Percentiles rank a stretch among this genome's conserved stretches.
These are phyloP conservation scores for Vulpes lagopus DNA, from an alignment of 2,113 vertebrate genomes.

Conservation along the genomic window DNA sequence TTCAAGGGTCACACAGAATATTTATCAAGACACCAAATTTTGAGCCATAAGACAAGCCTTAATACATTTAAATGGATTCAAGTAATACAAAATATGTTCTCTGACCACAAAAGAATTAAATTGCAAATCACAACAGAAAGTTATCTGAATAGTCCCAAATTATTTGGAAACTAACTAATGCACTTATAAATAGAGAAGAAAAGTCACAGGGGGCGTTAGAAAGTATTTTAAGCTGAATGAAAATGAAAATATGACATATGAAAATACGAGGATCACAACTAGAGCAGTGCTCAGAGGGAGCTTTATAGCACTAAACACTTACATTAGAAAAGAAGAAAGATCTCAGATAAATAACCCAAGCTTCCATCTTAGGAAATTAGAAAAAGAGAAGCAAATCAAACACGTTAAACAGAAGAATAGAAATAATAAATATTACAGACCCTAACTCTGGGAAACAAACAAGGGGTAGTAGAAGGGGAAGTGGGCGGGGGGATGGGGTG, in stretches of 20 bases:
- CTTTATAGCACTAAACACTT: background rate
- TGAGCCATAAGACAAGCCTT: background rate
- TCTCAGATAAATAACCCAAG: constrained; percentile 21
- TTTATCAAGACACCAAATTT: background rate
- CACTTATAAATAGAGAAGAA: background rate
- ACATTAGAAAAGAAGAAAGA: background rate
- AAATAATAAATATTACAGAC: constrained; percentile 44
- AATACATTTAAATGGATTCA: background rate
- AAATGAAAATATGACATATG: constrained; percentile 15
- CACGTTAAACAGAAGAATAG: background rate
- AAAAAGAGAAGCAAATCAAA: constrained; percentile 25
- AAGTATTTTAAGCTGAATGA: constrained; percentile 20
- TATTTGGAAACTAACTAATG: background rate
- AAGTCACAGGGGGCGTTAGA: background rate
- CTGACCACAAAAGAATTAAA: background rate
- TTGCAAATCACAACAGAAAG: background rate
- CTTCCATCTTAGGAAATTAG: constrained; percentile 19
- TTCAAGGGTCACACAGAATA: background rate
- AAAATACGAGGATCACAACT: background rate
- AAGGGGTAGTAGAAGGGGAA: too few species aligned
- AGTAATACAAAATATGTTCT: background rate
- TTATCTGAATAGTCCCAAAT: background rate
- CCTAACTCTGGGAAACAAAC: too few species aligned
- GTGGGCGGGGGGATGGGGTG: too few species aligned
- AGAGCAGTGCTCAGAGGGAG: background rate